These are phyloP conservation scores for Ivindomyrus marchei DNA, from an alignment of 2,113 vertebrate species.

Conservation along the genomic window DNA sequence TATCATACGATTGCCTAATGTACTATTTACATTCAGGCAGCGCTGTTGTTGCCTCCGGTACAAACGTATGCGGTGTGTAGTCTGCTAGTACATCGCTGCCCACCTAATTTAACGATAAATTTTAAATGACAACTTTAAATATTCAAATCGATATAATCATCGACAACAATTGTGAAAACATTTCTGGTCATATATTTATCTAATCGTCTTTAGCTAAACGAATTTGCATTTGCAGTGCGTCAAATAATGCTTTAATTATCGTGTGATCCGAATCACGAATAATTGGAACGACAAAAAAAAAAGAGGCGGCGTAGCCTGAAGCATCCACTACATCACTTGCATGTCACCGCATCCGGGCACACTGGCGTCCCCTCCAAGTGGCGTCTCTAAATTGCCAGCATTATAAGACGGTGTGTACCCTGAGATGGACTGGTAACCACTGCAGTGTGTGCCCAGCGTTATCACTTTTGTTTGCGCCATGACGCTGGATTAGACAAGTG, in stretches of 20 bases:
- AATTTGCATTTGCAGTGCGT: neutral
- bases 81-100: neutral
- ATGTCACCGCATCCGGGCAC: neutral
- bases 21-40: slow-evolving; percentile 8
- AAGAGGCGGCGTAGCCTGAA: neutral
- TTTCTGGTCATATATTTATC: neutral
- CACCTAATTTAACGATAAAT: neutral
- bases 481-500: neutral
- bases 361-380: neutral
- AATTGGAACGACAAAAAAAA: neutral
- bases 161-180: neutral
- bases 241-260: neutral
- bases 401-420: neutral
- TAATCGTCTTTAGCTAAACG: neutral
- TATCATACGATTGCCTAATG: neutral
- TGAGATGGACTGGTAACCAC: neutral
- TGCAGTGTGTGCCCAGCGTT: neutral
- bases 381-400: neutral
- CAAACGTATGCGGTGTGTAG: neutral
- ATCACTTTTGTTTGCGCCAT: neutral
- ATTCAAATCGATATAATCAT: neutral
- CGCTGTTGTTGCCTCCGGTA: neutral
- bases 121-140: neutral
- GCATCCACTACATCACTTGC: neutral
- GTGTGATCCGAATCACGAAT: neutral